These are phyloP conservation scores for Chitala chitala DNA, from an alignment of 2,113 vertebrate species.

Conservation along the genomic window DNA sequence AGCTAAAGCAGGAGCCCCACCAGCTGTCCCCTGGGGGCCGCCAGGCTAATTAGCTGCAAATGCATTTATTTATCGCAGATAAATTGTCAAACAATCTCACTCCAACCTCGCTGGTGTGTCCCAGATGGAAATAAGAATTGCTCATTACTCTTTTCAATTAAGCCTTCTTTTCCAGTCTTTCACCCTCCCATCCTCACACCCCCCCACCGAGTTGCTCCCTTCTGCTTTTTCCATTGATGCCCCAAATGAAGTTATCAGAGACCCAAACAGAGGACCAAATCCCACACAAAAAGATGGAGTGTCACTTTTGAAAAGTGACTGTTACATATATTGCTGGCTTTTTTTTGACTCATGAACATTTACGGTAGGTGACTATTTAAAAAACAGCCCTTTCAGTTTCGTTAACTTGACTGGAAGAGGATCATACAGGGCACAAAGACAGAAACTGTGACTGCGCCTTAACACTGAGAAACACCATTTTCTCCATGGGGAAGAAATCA, in stretches of 20 bases:
- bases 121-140: conserved; percentile 60
- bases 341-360: not conserved
- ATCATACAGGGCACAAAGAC: not conserved
- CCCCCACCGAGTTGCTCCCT: conserved; percentile 32
- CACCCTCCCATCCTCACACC: conserved; percentile 22
- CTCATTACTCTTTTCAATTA: conserved; percentile 73
- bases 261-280: not conserved
- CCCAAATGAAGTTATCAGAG: conserved; percentile 34
- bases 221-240: conserved; percentile 42
- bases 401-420: not conserved
- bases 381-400: conserved; percentile 20
- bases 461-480: not conserved
- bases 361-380: too few relatives aligned
- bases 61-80: conserved; percentile 73
- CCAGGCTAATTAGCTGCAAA: conserved; percentile 65
- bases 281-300: not conserved
- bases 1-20: conserved; percentile 49
- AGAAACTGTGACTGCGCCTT: not conserved
- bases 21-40: conserved; percentile 42
- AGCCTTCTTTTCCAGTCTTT: conserved; percentile 60
- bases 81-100: conserved; percentile 70
- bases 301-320: not conserved
- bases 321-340: conserved; percentile 12
- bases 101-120: conserved; percentile 49
- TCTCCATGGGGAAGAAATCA: not conserved